Conservation (phyloP, 2,113 vertebrate species). For the Dendrocopos noguchii region DNA sequence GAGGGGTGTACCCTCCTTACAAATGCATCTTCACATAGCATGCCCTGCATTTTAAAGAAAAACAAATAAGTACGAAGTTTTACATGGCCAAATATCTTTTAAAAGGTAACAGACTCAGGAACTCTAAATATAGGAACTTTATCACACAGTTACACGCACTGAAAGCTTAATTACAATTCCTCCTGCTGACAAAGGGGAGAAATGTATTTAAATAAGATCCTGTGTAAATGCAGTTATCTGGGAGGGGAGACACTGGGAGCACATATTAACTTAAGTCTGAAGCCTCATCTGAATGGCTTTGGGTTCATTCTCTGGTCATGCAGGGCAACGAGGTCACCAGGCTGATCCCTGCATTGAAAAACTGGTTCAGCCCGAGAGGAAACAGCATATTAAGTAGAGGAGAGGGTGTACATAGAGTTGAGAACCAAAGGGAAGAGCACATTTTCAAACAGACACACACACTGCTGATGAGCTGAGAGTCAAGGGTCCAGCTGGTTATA, state of each 20-base stretch:
- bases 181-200: not conserved
- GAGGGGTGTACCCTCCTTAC: not conserved
- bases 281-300: constrained; percentile 1
- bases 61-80: not conserved
- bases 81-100: not conserved
- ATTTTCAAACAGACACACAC: rapidly evolving
- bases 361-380: not conserved
- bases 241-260: not conserved
- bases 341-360: not conserved
- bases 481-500: not conserved
- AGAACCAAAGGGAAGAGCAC: not conserved
- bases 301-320: constrained; percentile 46
- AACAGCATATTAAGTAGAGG: not conserved
- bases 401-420: not conserved
- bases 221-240: not conserved
- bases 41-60: constrained; percentile 19
- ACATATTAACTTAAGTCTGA: not conserved
- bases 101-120: not conserved
- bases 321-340: not conserved
- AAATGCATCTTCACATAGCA: not conserved
- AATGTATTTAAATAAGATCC: not conserved
- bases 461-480: not conserved
- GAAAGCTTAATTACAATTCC: not conserved
- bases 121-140: not conserved
- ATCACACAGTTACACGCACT: not conserved